phyloP scores from a whole-genome alignment of 92 coral and sea anemone genomes.

The Siderastrea radians region DNA sequence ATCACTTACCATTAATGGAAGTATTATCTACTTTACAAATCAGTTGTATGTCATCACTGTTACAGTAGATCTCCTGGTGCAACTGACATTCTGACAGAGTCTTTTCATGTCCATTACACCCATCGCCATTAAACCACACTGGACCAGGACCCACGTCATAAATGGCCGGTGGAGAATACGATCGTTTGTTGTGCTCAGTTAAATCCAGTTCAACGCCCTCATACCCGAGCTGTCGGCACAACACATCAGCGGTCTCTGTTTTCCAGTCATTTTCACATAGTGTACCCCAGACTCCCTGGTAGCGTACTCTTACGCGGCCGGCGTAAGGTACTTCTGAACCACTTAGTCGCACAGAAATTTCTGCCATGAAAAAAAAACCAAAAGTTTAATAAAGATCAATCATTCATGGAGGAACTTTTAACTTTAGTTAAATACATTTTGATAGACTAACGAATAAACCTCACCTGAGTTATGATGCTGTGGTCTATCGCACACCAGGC shows the following conservation, averaged over 20 bases:
- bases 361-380: neutral
- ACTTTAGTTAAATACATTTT: neutral
- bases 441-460: neutral
- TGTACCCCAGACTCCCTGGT: slow-evolving; percentile 72
- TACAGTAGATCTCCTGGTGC: slow-evolving; percentile 1
- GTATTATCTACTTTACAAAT: slow-evolving; percentile 28
- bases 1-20: slow-evolving; percentile 31
- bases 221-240: slow-evolving; percentile 67
- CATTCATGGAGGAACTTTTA: neutral
- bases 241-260: slow-evolving; percentile 43
- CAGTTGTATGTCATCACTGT: slow-evolving; percentile 1
- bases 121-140: slow-evolving; percentile 38
- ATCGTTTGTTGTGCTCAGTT: neutral
- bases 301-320: slow-evolving; percentile 58
- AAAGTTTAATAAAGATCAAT: neutral
- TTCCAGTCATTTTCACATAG: slow-evolving; percentile 34
- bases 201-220: slow-evolving; percentile 44
- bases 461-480: slow-evolving; percentile 24
- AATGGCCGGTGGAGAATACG: neutral
- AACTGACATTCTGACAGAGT: slow-evolving; percentile 21
- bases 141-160: slow-evolving; percentile 43
- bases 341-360: slow-evolving; percentile 17
- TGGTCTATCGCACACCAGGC: slow-evolving; percentile 33
- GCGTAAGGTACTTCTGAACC: slow-evolving; percentile 46
- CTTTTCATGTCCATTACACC: slow-evolving; percentile 30